These are phyloP conservation scores for Temnopleurus reevesii DNA, from an alignment of 53 echinoderm and acorn worm genomes.

Conservation along the genomic window DNA sequence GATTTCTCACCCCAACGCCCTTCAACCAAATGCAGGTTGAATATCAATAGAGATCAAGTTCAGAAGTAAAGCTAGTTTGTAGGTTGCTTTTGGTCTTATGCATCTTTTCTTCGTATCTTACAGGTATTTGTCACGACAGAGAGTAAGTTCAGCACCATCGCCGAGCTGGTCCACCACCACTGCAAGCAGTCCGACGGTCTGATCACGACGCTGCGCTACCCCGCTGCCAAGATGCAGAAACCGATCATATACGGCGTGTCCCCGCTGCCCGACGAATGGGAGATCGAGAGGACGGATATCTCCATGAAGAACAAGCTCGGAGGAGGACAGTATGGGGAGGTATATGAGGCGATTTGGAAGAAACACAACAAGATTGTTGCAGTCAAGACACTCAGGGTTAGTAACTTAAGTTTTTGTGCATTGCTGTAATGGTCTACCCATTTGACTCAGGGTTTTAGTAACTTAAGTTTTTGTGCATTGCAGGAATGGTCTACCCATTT, in stretches of 20 bases:
- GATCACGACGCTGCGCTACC: slow-evolving; percentile 92
- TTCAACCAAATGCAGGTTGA: no score
- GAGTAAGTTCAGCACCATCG: slow-evolving; percentile 84
- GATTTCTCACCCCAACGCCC: no score
- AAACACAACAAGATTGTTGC: slow-evolving; percentile 94
- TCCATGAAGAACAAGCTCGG: slow-evolving; percentile 98
- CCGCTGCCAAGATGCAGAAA: slow-evolving; percentile 96
- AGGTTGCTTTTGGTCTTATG: no score
- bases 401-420: neutral
- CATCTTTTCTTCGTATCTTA: no score
- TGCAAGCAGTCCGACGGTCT: slow-evolving; percentile 91
- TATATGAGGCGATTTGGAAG: slow-evolving; percentile 97
- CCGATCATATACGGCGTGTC: slow-evolving; percentile 96
- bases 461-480: neutral
- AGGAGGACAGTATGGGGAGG: slow-evolving; percentile 98
- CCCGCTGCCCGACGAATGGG: slow-evolving; percentile 94
- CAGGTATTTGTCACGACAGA: slow-evolving; percentile 94
- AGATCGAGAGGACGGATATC: slow-evolving; percentile 97
- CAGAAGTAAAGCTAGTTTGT: no score
- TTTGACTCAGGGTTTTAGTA: neutral
- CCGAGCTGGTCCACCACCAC: slow-evolving; percentile 95
- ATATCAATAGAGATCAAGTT: no score
- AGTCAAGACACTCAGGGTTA: slow-evolving; percentile 95
- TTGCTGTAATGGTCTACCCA: neutral
- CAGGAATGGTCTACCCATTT: neutral